Evolutionary conservation across 1,140 invertebrate species (phyloP).

Genomic region (Asobara japonica): DNA sequence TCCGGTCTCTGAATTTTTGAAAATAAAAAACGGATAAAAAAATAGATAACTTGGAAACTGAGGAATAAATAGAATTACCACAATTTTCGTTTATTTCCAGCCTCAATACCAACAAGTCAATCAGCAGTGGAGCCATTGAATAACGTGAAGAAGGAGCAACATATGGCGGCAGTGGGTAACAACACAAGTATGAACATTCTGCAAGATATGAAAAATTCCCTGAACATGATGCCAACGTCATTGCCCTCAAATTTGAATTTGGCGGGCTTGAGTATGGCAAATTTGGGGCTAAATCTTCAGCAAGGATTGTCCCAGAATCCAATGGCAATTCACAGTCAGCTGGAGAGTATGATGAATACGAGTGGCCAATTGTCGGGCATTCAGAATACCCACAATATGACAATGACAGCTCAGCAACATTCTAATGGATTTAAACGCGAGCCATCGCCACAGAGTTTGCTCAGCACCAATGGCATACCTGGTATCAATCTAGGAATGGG

Average conservation of each 20-base stretch:
- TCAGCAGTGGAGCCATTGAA: conserved; percentile 54
- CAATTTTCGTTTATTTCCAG: conserved; percentile 39
- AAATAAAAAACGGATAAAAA: neutral
- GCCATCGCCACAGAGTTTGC: conserved; percentile 63
- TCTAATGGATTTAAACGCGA: conserved; percentile 68
- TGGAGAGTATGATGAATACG: conserved; percentile 57
- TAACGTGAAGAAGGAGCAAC: conserved; percentile 53
- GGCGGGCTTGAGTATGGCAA: conserved; percentile 53
- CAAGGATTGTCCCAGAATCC: conserved; percentile 45
- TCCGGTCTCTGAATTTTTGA: too few species aligned
- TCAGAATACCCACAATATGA: conserved; percentile 54
- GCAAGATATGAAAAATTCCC: conserved; percentile 53
- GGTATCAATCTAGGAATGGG: conserved; percentile 60
- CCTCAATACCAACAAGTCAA: conserved; percentile 53
- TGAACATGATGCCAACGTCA: conserved; percentile 56
- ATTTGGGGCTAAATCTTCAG: conserved; percentile 54
- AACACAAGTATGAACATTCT: conserved; percentile 54
- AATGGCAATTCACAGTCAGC: conserved; percentile 57
- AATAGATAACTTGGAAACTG: neutral
- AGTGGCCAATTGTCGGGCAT: conserved; percentile 45
- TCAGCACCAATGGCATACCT: conserved; percentile 67
- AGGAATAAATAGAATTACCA: neutral
- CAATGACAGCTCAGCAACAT: conserved; percentile 52
- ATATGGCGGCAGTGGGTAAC: conserved; percentile 40
- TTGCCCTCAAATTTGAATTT: conserved; percentile 54